A percentile compares a stretch with the other conserved stretches of the same genome.
Conservation (phyloP, 2,888 invertebrate species). For the Trissolcus brochymenae region DNA sequence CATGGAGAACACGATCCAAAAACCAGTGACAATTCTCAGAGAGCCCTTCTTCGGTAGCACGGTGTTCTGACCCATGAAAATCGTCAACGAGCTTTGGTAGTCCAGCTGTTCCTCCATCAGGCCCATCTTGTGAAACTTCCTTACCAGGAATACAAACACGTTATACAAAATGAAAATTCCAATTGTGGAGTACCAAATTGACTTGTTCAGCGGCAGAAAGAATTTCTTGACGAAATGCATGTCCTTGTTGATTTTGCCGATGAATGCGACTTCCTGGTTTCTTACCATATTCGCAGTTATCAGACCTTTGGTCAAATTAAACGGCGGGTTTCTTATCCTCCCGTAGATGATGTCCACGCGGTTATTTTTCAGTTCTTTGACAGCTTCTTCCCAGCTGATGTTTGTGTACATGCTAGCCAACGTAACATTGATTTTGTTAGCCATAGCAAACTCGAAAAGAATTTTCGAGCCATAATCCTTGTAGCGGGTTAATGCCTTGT, state of each 20-base stretch:
- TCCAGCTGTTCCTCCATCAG: background rate
- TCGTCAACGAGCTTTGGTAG: background rate
- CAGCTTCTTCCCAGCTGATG: conserved; percentile 4
- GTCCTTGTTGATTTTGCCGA: too few species aligned
- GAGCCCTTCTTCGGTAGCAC: background rate
- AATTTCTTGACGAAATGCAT: too few species aligned
- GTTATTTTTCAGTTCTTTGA: background rate
- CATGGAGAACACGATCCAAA: background rate
- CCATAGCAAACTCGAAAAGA: background rate
- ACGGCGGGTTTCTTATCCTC: background rate
- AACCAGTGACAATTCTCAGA: background rate
- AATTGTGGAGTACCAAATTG: background rate
- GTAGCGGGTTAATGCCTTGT: background rate
- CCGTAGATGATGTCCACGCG: conserved; percentile 9
- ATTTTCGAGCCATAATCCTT: background rate
- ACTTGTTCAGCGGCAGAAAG: background rate
- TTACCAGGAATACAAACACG: background rate
- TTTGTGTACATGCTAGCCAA: background rate
- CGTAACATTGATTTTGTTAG: background rate
- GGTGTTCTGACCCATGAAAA: background rate
- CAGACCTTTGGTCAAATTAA: background rate
- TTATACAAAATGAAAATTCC: background rate
- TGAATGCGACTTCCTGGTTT: too few species aligned
- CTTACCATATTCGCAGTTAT: background rate
- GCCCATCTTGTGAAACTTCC: conserved; percentile 1